Evolutionary conservation across 2,797 vertebrate genomes (phyloP).

Genomic region (Lophotriccus pileatus): DNA sequence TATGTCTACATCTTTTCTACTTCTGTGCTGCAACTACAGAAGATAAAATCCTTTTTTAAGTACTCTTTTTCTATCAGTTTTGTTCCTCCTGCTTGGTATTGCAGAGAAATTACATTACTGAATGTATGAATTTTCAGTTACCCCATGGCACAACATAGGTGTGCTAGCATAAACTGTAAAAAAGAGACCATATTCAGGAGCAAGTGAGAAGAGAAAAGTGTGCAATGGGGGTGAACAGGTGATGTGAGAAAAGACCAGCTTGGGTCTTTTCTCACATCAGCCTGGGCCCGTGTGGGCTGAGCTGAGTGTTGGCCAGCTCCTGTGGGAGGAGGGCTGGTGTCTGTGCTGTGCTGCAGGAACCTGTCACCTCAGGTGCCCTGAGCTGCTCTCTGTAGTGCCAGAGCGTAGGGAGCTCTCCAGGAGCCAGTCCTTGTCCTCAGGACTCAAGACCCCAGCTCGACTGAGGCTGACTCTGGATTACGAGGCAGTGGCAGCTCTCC

Average conservation of each 20-base stretch:
- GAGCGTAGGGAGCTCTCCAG: neutral
- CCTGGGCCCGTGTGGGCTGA: neutral
- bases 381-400: neutral
- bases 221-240: neutral
- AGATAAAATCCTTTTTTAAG: neutral
- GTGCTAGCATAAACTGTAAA: neutral
- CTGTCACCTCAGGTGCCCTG: neutral
- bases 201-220: neutral
- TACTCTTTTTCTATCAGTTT: neutral
- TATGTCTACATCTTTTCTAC: neutral
- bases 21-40: neutral
- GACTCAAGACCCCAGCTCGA: neutral
- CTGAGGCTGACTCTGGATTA: neutral
- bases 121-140: neutral
- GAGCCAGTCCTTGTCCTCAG: neutral
- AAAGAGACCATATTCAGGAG: neutral
- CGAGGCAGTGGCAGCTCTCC: neutral
- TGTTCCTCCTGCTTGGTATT: neutral
- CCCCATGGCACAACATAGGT: neutral
- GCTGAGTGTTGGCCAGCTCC: neutral
- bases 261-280: neutral
- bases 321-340: neutral
- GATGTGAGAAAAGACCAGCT: neutral
- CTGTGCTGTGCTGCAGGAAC: neutral
- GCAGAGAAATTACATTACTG: neutral